Base-by-base conservation (phyloP, 2,113 vertebrate genomes). In the Scytalopus superciliaris region DNA sequence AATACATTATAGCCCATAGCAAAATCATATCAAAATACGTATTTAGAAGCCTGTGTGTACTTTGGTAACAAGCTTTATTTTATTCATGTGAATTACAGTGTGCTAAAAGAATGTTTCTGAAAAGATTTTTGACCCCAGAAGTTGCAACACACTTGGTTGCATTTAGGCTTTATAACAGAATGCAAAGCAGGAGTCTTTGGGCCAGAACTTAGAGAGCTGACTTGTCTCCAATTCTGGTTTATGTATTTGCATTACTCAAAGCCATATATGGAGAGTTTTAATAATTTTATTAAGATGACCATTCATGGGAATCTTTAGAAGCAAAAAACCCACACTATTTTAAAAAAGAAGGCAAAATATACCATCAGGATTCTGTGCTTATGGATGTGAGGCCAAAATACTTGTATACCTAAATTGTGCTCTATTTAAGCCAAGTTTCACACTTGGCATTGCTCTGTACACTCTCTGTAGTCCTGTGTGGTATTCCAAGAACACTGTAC, bases 61-160 rank as follows among this genome's bases (percentile, higher is more conserved):
- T 85, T 57, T 3, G 1, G 17, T 84, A 49, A 33, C 30, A 69
- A 80, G 10, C 33, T n/a, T 19, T 15, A 9, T 88, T 95, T 85
- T 56, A 16, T 45, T 84, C 30, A 35, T 76, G 17, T 62, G 19
- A 53, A 25, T 55, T 79, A 62, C 28, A n/a, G 16, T 23, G 17
- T 76, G 27, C 25, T 92, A 21, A 73, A 78, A 31, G 4, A 87
- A 50, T 15, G 66, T 81, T 93, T 68, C 49, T 66, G 69, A 63
- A 64, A 66, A 2, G 2, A 3, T 24, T 89, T 93, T 82, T 76
- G 55, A 87, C 19, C 19, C 9, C 14, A 60, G 28, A 53, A 87
- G 9, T 57, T 59, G 5, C 1, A 68, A 5, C 14, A 44, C 0
- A 0, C 16, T 69, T 72, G 8, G 4, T 44, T 84, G 37, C 7